phyloP scores from a whole-genome alignment of 2,113 vertebrate species.

The Cottus gobio region DNA sequence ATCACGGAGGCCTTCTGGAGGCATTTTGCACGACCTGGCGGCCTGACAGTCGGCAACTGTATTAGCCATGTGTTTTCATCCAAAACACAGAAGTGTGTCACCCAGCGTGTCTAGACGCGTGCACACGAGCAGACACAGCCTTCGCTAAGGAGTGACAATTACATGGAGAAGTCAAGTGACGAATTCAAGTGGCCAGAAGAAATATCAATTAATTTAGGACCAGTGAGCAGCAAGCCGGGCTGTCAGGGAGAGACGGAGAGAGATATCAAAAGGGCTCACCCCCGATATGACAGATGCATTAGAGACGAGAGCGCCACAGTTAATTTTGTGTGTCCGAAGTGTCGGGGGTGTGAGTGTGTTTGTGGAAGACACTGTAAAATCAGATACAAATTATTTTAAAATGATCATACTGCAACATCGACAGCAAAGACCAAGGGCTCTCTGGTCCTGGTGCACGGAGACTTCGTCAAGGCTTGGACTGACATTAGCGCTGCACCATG shows the following conservation, averaged over 20 bases:
- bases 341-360: slow-evolving; percentile 33
- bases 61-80: slow-evolving; percentile 73
- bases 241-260: slow-evolving; percentile 70
- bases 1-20: slow-evolving; percentile 59
- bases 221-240: slow-evolving; percentile 76
- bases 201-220: slow-evolving; percentile 81
- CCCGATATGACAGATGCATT: slow-evolving; percentile 79
- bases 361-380: slow-evolving; percentile 33
- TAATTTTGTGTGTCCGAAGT: slow-evolving; percentile 69
- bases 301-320: slow-evolving; percentile 72
- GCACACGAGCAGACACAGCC: slow-evolving; percentile 44
- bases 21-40: slow-evolving; percentile 59
- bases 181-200: slow-evolving; percentile 83
- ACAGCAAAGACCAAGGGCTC: neutral
- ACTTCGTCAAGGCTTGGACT: neutral
- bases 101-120: slow-evolving; percentile 52
- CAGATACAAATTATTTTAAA: neutral
- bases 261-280: slow-evolving; percentile 70
- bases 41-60: slow-evolving; percentile 68
- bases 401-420: neutral
- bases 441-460: neutral
- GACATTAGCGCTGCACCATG: neutral
- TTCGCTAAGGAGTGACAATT: slow-evolving; percentile 70
- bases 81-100: slow-evolving; percentile 56
- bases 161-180: slow-evolving; percentile 80